Conservation (phyloP, 2,888 invertebrate species). For the Schizotus pectinicornis region DNA sequence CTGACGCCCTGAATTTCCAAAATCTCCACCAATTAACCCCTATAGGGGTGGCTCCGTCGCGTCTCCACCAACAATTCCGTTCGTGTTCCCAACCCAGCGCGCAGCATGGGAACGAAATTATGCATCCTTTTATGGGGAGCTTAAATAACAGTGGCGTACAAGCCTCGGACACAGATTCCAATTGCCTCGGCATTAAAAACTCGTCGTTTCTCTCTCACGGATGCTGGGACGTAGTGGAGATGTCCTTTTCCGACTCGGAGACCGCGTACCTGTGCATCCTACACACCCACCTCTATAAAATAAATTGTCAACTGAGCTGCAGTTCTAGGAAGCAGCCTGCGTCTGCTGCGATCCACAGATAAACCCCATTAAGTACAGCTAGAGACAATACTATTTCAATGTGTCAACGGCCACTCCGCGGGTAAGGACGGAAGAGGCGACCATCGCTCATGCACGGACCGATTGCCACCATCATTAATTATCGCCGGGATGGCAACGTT, state of each 20-base stretch:
- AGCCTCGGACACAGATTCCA: constrained; percentile 53
- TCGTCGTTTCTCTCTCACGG: constrained; percentile 41
- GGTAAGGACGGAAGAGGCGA: constrained; percentile 5
- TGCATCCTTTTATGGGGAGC: constrained; percentile 50
- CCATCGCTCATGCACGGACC: too few relatives aligned
- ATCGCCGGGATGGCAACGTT: too few relatives aligned
- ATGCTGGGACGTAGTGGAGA: constrained; percentile 12
- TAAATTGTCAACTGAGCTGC: constrained; percentile 60
- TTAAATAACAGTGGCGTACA: constrained; percentile 56
- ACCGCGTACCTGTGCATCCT: constrained; percentile 48
- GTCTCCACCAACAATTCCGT: constrained; percentile 11
- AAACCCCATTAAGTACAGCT: constrained; percentile 60
- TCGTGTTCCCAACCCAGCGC: constrained; percentile 29
- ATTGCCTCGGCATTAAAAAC: constrained; percentile 51
- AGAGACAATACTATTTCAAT: constrained; percentile 61
- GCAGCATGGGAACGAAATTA: constrained; percentile 52
- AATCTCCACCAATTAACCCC: constrained; percentile 19
- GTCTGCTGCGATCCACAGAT: constrained; percentile 57
- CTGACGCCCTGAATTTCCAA: constrained; percentile 10
- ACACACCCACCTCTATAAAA: constrained; percentile 57
- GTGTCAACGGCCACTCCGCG: constrained; percentile 53
- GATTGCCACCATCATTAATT: too few relatives aligned
- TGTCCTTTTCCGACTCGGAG: constrained; percentile 39
- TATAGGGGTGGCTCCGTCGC: constrained; percentile 12
- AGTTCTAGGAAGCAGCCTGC: constrained; percentile 59